Evolutionary conservation across 2,113 vertebrate genomes (phyloP).

Genomic region (Scopus umbretta): DNA sequence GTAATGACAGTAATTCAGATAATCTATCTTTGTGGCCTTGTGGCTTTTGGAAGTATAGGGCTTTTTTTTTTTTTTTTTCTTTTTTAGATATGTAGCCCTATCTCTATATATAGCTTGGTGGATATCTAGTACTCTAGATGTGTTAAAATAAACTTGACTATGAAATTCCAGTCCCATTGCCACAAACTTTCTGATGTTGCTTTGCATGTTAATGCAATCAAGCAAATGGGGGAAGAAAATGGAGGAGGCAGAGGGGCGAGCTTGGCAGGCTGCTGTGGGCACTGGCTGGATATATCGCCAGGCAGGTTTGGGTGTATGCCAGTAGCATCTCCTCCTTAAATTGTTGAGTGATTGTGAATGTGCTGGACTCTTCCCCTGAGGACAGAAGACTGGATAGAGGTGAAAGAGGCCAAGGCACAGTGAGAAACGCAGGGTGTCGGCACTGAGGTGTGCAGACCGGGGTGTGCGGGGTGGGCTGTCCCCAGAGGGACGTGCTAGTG

Average conservation of each 20-base stretch:
- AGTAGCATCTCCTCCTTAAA: not conserved
- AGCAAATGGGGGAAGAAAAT: not conserved
- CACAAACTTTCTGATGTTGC: not conserved
- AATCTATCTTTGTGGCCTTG: conserved; percentile 67
- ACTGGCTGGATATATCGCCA: not conserved
- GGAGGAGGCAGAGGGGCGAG: not conserved
- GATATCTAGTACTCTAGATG: not conserved
- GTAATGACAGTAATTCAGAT: conserved; percentile 75
- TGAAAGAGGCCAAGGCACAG: not conserved
- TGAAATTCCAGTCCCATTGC: not conserved
- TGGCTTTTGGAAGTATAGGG: conserved; percentile 67
- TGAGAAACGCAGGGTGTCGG: not conserved
- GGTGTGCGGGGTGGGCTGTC: not conserved
- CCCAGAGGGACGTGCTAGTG: not conserved
- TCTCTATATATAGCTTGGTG: conserved; percentile 26
- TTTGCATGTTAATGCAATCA: not conserved
- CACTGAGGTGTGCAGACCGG: not conserved
- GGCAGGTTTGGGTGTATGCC: not conserved
- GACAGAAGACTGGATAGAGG: not conserved
- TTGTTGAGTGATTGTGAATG: not conserved
- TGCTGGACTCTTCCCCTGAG: not conserved
- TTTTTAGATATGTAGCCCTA: not conserved
- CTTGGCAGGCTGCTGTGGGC: not conserved
- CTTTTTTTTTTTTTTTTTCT: not conserved
- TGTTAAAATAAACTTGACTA: not conserved